Evolutionary conservation across 2,888 invertebrate genomes (phyloP), one percentile per base, ranked within the genome.

Genomic region (Amiota communis): DNA sequence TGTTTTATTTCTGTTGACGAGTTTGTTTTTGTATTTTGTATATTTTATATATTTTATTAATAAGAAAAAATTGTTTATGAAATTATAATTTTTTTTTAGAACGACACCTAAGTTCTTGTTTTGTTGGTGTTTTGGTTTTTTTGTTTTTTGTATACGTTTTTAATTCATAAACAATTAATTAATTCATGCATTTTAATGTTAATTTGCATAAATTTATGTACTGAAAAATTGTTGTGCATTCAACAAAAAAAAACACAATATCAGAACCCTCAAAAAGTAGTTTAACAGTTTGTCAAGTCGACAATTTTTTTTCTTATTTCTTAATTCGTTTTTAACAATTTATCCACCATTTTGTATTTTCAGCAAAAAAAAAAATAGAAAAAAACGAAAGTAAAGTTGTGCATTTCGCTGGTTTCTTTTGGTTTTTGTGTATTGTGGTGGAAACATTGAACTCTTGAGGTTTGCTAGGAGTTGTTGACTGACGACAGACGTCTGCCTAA

Each of bases 101-200:
- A n/a, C n/a, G n/a, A n/a, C n/a, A n/a, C n/a, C n/a, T n/a, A n/a
- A 74, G 72, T 75, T 76, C 72, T 70, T 68, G 70, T 70, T 74
- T 67, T 74, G 74, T 70, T 74, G 17, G 9, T 64, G 75, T 74
- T 75, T 73, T 23, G n/a, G n/a, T 23, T 23, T 1, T 23, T 23
- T 77, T 75, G 75, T 75, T 77, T 78, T 81, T 63, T 76, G 79
- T 79, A 80, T 84, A 83, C 81, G 80, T 86, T 85, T 36, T 75
- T 86, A 86, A 86, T 85, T 87, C 82, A 84, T 85, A 83, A 86
- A 83, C 85, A 86, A 78, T 83, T 85, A 85, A 84, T 83, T 83
- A 83, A 83, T 83, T 83, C 83, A 83, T 83, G 86, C 83, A 84
- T 64, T 79, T 76, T 83, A 75, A 81, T 83, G 86, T 83, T 85